phyloP scores from a whole-genome alignment of 2,888 invertebrate species.

The Iselma pallidipennis region DNA sequence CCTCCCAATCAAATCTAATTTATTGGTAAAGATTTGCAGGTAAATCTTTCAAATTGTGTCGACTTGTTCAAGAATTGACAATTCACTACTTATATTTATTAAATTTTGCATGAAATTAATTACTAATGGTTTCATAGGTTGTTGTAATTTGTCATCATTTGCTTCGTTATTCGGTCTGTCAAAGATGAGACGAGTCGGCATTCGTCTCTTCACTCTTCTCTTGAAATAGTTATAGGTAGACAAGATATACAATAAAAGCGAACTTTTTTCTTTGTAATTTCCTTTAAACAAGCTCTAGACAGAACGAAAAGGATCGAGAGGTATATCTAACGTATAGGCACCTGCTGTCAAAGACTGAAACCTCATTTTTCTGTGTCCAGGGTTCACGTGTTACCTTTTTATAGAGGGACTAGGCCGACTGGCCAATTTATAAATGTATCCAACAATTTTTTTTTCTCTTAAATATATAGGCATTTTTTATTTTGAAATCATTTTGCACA shows the following conservation, averaged over 20 bases:
- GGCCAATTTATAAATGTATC: conserved; percentile 39
- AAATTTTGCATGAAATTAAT: conserved; percentile 40
- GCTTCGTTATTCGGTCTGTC: conserved; percentile 44
- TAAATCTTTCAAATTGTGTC: no score
- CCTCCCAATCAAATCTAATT: not conserved
- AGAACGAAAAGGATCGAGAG: conserved; percentile 19
- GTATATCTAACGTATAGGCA: conserved; percentile 32
- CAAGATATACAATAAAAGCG: conserved; percentile 29
- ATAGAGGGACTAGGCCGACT: conserved; percentile 30
- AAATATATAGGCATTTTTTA: no score
- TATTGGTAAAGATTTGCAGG: no score
- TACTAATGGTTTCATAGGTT: conserved; percentile 38
- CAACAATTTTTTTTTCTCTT: conserved; percentile 9
- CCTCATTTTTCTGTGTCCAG: conserved; percentile 43
- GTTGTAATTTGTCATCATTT: conserved; percentile 51
- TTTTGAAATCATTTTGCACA: conserved; percentile 10
- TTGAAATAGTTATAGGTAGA: conserved; percentile 36
- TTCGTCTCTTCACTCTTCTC: conserved; percentile 21
- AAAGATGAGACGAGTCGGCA: conserved; percentile 30
- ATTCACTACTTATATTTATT: not conserved
- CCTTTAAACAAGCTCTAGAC: conserved; percentile 31
- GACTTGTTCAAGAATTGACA: no score
- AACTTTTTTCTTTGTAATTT: conserved; percentile 30
- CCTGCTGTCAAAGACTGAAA: conserved; percentile 41
- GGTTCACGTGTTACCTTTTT: conserved; percentile 36